Conservation (phyloP, 2,113 vertebrate genomes). For the Hydrochoerus hydrochaeris region DNA sequence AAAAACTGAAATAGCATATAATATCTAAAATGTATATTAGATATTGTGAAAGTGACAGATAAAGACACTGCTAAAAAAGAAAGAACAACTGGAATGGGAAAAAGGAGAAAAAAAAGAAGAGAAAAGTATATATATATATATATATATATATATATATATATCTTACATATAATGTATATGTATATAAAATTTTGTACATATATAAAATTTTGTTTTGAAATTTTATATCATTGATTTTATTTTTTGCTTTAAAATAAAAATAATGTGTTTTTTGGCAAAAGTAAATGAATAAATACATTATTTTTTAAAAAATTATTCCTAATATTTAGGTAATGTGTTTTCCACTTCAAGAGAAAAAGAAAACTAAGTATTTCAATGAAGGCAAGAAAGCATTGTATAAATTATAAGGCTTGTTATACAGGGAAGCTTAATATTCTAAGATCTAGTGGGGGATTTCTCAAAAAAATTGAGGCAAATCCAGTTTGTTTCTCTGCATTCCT, state of each 20-base stretch:
- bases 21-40: no score
- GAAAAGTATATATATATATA: no score
- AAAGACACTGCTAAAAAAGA: no score
- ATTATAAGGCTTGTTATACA: neutral
- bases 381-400: neutral
- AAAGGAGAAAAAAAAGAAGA: no score
- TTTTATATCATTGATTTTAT: no score
- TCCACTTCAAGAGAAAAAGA: neutral
- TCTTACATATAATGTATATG: no score
- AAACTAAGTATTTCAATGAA: neutral
- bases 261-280: neutral
- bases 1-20: no score
- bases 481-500: neutral
- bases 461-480: conserved; percentile 1
- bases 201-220: no score
- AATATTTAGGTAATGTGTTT: neutral
- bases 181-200: no score
- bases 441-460: neutral
- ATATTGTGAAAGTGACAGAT: no score
- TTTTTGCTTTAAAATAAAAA: neutral
- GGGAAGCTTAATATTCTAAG: neutral
- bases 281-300: neutral
- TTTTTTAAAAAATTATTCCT: neutral
- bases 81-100: no score
- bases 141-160: no score